A percentile compares a stretch with the other conserved stretches of the same genome.
Conservation (phyloP, 1,140 invertebrate genomes). For the Magallana gigas region DNA sequence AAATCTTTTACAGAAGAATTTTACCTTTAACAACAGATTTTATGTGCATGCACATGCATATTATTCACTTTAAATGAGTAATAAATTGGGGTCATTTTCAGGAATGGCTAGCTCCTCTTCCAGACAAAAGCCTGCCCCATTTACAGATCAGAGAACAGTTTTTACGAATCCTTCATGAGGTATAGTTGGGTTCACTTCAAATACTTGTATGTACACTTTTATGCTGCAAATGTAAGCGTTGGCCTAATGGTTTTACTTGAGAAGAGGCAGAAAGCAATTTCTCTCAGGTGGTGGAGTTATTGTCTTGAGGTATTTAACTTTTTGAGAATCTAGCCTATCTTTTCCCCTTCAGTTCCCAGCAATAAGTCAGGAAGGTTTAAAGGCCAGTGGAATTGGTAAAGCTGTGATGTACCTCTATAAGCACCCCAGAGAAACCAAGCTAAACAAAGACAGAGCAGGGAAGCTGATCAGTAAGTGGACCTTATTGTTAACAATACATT, state of each 20-base stretch:
- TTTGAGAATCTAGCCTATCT: background rate
- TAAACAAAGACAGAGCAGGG: constrained; percentile 93
- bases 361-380: constrained; percentile 92
- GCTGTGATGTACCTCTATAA: constrained; percentile 99
- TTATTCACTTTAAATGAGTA: background rate
- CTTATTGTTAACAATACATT: too few species aligned
- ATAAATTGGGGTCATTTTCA: constrained; percentile 53
- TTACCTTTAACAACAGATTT: too few species aligned
- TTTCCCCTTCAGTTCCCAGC: constrained; percentile 88
- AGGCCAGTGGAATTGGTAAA: constrained; percentile 97
- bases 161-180: constrained; percentile 92
- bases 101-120: constrained; percentile 99
- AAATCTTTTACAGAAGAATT: too few species aligned
- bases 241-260: too few species aligned
- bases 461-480: constrained; percentile 89
- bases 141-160: constrained; percentile 93
- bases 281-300: too few species aligned
- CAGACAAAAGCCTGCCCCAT: constrained; percentile 96
- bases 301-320: too few species aligned
- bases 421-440: constrained; percentile 97
- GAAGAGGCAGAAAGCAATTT: too few species aligned
- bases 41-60: too few species aligned
- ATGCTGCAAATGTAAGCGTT: too few species aligned
- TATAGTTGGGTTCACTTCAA: constrained; percentile 78
- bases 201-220: background rate